A percentile compares a stretch with the other conserved stretches of the same genome.
These are phyloP conservation scores for Aphodius sticticus DNA, from an alignment of 2,888 invertebrate genomes.

Conservation along the genomic window DNA sequence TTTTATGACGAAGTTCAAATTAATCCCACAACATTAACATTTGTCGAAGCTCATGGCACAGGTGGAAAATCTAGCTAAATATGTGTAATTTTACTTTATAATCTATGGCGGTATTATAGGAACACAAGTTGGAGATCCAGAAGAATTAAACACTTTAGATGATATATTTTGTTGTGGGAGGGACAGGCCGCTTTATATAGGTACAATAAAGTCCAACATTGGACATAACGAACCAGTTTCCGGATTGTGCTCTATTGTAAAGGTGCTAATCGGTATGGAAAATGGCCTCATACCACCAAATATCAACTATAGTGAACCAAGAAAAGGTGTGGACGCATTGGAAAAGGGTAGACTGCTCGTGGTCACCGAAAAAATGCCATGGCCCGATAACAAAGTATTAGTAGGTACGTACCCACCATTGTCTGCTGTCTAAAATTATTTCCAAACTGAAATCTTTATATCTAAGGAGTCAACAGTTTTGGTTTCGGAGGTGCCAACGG, in stretches of 20 bases:
- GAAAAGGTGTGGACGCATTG: conserved; percentile 67
- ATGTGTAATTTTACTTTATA: neutral
- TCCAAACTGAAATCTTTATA: neutral
- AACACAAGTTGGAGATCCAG: conserved; percentile 88
- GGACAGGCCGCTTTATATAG: conserved; percentile 80
- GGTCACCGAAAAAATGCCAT: conserved; percentile 68
- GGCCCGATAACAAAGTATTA: too few relatives aligned
- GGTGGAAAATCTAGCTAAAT: conserved; percentile 8
- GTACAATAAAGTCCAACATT: conserved; percentile 93
- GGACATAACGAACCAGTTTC: conserved; percentile 92
- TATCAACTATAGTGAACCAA: conserved; percentile 70
- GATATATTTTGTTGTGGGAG: conserved; percentile 79
- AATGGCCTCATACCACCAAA: conserved; percentile 85
- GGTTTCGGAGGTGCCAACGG: conserved; percentile 92
- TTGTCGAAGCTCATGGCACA: conserved; percentile 76
- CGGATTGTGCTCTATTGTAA: conserved; percentile 82
- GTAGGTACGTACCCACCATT: conserved; percentile 48
- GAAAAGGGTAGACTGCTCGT: conserved; percentile 72
- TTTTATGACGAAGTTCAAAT: conserved; percentile 76
- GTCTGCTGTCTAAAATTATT: neutral
- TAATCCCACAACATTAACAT: conserved; percentile 74
- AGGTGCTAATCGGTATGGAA: conserved; percentile 78
- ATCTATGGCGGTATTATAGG: conserved; percentile 17
- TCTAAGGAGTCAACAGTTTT: conserved; percentile 87
- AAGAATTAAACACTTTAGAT: conserved; percentile 85